Base-by-base conservation (phyloP, 2,797 vertebrate genomes). In the Graptemys geographica region DNA sequence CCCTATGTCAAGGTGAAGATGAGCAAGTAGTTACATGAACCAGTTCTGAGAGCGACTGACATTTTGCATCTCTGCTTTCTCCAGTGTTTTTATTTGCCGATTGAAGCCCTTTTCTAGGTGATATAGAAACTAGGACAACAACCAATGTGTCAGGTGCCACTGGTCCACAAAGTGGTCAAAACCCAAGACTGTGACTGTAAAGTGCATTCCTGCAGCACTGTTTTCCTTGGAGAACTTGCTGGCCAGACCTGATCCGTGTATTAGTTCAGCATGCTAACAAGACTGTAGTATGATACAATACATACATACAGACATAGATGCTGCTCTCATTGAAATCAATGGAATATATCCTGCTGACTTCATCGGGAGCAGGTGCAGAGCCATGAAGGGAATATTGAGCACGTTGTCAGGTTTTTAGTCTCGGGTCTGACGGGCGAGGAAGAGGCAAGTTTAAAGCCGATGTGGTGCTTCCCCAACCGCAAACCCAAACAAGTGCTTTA, bases 141-240 rank as follows among this genome's bases (percentile, higher is more conserved):
- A n/a, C n/a, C 5, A 79, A 80, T 25, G 31, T 19, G 84, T 88
- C 31, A 5, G 84, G 11, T n/a, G 76, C 74, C 0, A 1, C 62
- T 6, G 25, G 51, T 52, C 52, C 23, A 0, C 25, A 0, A 53
- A 59, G 47, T 19, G 82, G 25, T 15, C 2, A 88, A 87, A 74
- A 0, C 52, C 1, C 3, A 19, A n/a, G 0, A 0, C 15, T 37
- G 6, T 3, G 18, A 5, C 69, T 8, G 74, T 7, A 2, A 84
- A 92, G 84, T 9, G 79, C 55, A 53, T 86, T 95, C 57, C 72
- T 57, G 84, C 87, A 86, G 90, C 94, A 9, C n/a, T 3, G 1
- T 2, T 74, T 81, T 69, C 90, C 88, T 37, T 11, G 62, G 91
- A 94, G 87, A 93, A 44, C 81, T 21, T 18, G 6, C 53, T 72